phyloP scores from a whole-genome alignment of 2,797 vertebrate genomes.

The Decapterus maruadsi region DNA sequence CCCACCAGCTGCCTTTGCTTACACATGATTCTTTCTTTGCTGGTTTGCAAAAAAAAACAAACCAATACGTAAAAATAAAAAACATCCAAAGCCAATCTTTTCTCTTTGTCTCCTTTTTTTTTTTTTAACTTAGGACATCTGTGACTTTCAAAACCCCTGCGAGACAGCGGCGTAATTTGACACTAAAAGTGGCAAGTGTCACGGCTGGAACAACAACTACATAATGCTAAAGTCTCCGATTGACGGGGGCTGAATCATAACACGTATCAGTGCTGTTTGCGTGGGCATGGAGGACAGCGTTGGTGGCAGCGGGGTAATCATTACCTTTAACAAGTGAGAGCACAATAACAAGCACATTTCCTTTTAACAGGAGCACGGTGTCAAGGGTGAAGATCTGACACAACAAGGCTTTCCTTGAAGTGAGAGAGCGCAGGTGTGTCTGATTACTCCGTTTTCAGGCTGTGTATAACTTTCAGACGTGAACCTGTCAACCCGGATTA shows the following conservation, averaged over 20 bases:
- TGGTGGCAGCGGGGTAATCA: constrained; percentile 66
- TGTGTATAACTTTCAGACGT: constrained; percentile 25
- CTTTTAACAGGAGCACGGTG: constrained; percentile 52
- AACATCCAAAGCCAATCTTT: background rate
- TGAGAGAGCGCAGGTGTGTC: constrained; percentile 44
- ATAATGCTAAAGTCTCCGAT: background rate
- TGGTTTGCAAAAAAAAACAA: background rate
- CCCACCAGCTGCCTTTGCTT: constrained; percentile 18
- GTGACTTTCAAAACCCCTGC: background rate
- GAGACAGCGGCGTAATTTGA: constrained; percentile 2
- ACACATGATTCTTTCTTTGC: constrained; percentile 43
- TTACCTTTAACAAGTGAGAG: constrained; percentile 68
- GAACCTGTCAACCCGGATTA: constrained; percentile 51
- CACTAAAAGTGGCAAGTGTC: constrained; percentile 5
- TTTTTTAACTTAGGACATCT: background rate
- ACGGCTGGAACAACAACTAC: constrained; percentile 4
- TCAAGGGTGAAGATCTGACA: constrained; percentile 62
- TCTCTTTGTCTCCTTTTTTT: background rate
- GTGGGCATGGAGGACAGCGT: constrained; percentile 21
- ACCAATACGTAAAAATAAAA: background rate
- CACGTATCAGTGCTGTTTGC: background rate
- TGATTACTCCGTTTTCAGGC: constrained; percentile 19
- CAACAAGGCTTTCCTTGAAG: constrained; percentile 42
- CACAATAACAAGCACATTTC: constrained; percentile 71
- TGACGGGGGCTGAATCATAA: background rate